These are phyloP conservation scores for Ammospiza nelsoni DNA, from an alignment of 2,113 vertebrate species.

Conservation along the genomic window DNA sequence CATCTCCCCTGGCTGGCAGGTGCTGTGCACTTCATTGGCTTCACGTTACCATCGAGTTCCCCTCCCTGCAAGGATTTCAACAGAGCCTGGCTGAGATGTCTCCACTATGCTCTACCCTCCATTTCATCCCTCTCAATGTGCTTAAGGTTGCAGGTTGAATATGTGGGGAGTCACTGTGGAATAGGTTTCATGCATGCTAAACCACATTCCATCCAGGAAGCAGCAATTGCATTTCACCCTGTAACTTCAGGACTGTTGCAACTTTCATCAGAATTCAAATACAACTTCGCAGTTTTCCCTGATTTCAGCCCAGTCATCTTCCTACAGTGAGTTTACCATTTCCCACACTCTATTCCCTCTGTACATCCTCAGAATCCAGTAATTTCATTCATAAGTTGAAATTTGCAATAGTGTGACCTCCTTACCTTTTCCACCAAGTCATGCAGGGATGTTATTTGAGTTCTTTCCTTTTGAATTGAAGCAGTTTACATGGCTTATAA, in stretches of 20 bases:
- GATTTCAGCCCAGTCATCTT: not conserved
- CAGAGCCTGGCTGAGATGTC: not conserved
- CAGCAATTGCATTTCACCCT: not conserved
- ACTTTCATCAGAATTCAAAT: not conserved
- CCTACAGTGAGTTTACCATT: not conserved
- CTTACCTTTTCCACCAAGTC: not conserved
- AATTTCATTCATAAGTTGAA: not conserved
- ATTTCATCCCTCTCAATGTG: not conserved
- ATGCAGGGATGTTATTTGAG: not conserved
- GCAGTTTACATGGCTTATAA: not conserved
- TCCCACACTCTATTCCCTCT: not conserved
- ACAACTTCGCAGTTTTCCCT: not conserved
- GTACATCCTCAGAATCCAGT: not conserved
- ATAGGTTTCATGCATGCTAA: not conserved
- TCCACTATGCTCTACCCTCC: not conserved
- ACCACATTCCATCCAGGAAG: not conserved
- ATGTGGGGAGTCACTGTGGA: not conserved
- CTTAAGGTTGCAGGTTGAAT: not conserved
- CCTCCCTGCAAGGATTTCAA: not conserved
- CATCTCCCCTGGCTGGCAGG: not conserved
- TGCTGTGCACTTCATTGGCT: not conserved
- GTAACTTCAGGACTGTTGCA: not conserved
- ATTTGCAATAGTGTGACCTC: not conserved
- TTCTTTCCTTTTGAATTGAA: not conserved
- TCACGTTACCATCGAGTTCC: rapidly evolving